Conservation (phyloP, 2,113 vertebrate species). For the Gymnorhina tibicen region DNA sequence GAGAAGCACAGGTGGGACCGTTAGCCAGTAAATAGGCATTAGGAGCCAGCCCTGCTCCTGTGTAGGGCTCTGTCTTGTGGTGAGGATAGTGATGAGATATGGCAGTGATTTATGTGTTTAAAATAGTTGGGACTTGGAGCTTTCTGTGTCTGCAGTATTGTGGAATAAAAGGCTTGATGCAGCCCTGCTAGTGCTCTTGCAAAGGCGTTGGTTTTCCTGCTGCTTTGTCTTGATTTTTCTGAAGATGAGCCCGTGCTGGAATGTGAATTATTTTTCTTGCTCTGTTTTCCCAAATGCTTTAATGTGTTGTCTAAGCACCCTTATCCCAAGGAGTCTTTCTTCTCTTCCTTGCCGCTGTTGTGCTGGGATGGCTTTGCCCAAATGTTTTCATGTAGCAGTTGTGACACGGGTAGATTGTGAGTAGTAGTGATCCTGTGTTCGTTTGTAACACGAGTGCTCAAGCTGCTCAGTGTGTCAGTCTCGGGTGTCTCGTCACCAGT, state of each 20-base stretch:
- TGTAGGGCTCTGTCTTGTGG: not conserved
- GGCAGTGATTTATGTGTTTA: not conserved
- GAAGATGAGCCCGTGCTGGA: not conserved
- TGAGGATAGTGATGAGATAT: not conserved
- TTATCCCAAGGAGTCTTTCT: not conserved
- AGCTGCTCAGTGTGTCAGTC: not conserved
- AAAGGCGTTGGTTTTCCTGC: not conserved
- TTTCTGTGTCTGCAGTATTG: not conserved
- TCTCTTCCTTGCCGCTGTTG: not conserved
- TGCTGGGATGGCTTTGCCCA: not conserved
- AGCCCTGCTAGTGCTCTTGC: not conserved
- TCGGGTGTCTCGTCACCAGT: not conserved
- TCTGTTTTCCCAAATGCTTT: not conserved
- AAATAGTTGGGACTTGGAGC: not conserved
- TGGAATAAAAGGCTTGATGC: not conserved
- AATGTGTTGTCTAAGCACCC: not conserved
- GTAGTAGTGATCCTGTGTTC: not conserved
- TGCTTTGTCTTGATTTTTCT: not conserved
- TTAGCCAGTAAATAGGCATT: constrained; percentile 9
- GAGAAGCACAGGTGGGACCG: not conserved
- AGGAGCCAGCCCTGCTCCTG: not conserved
- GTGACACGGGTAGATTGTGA: rapidly evolving
- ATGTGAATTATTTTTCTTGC: not conserved
- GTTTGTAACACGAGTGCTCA: not conserved
- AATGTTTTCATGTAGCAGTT: not conserved